These are phyloP conservation scores for Cryptophagus acutangulus DNA, from an alignment of 2,888 invertebrate genomes.

Conservation along the genomic window DNA sequence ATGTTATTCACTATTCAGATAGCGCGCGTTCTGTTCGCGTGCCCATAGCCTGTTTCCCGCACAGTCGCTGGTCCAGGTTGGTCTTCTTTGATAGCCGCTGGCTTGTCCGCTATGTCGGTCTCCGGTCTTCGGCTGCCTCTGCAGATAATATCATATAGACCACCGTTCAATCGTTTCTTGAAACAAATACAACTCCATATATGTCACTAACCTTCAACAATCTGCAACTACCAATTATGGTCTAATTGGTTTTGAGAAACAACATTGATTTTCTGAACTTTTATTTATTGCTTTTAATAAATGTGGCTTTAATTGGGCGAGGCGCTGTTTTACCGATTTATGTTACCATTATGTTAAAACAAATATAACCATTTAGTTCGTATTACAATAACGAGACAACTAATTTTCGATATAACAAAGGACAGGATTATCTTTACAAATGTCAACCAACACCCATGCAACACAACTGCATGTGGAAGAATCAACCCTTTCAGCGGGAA, in stretches of 20 bases:
- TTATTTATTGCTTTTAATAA: constrained; percentile 44
- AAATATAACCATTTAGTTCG: constrained; percentile 1
- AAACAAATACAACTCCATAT: constrained; percentile 49
- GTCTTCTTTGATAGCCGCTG: constrained; percentile 15
- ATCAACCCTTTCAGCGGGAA: neutral
- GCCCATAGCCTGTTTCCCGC: constrained; percentile 13
- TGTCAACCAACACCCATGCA: too few relatives aligned
- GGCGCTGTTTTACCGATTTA: constrained; percentile 26
- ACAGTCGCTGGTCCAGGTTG: constrained; percentile 26
- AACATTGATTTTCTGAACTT: constrained; percentile 48
- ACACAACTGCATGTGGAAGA: too few relatives aligned
- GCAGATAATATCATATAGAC: constrained; percentile 44
- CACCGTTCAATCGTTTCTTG: constrained; percentile 46
- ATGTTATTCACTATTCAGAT: constrained; percentile 7
- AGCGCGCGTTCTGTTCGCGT: constrained; percentile 29
- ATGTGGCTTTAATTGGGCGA: constrained; percentile 38
- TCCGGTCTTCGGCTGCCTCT: constrained; percentile 24
- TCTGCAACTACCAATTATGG: constrained; percentile 49
- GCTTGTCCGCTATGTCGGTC: constrained; percentile 21
- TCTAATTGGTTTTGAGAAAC: constrained; percentile 50
- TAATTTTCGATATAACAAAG: constrained; percentile 4
- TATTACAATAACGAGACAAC: constrained; percentile 2
- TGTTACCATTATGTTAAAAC: neutral
- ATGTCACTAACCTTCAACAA: constrained; percentile 48
- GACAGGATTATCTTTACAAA: too few relatives aligned